Percentiles rank a stretch among this genome's conserved stretches.
Conservation (phyloP, 2,797 vertebrate species). For the Schizopygopsis malacanthus region DNA sequence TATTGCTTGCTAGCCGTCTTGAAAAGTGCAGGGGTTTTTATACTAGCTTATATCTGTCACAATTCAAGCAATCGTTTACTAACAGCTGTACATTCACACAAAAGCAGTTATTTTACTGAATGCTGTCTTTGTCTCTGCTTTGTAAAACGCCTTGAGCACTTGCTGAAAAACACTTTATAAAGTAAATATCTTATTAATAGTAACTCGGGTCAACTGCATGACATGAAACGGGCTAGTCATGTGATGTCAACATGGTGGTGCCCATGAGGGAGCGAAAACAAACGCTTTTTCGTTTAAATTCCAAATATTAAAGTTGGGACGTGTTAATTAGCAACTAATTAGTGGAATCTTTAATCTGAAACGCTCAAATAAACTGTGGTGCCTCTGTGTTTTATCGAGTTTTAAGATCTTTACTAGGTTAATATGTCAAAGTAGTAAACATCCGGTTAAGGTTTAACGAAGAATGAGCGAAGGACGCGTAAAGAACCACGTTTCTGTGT, state of each 20-base stretch:
- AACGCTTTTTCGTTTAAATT: not conserved
- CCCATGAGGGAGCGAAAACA: conserved; percentile 19
- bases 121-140: not conserved
- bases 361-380: not conserved
- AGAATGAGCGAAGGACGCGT: not conserved
- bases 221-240: not conserved
- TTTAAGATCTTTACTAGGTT: conserved; percentile 40
- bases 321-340: not conserved
- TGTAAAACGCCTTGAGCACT: not conserved
- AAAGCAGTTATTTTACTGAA: not conserved
- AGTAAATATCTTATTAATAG: not conserved
- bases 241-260: conserved; percentile 16
- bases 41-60: not conserved
- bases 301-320: not conserved
- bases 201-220: not conserved
- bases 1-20: not conserved
- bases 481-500: not conserved
- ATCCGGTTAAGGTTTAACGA: conserved; percentile 40
- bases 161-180: not conserved
- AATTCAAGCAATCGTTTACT: not conserved
- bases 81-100: not conserved
- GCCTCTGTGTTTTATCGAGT: not conserved
- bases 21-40: not conserved
- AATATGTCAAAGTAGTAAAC: conserved; percentile 46
- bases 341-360: not conserved